Evolutionary conservation across 2,888 invertebrate species (phyloP), one percentile per base, ranked within the genome.

Genomic region (Oegoconia quadripuncta): DNA sequence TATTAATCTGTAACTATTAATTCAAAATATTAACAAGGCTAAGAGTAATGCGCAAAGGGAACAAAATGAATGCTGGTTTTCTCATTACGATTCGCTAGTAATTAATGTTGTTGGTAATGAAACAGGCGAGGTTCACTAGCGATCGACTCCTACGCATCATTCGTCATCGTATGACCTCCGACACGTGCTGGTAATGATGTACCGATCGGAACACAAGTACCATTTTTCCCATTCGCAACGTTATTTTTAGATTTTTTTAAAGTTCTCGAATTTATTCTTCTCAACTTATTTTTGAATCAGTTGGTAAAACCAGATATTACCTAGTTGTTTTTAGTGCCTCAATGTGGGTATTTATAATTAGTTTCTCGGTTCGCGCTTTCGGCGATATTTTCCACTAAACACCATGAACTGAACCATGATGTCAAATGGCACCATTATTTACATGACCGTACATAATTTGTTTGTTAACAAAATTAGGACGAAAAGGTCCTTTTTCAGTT

Each of bases 91-190:
- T 73, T 74, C 59, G 64, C 73, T 74, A 73, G 69, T 79, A 78
- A 84, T 83, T 80, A 80, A 78, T 78, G 76, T 74, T 70, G 72
- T 52, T 68, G 71, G 64, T 81, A 82, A 84, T 82, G 77, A 77
- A 76, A 34, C 33, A 14, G 9, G 32, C 22, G 64, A 67, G 66
- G 74, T 75, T 72, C 74, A 71, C 64, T 63, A 66, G 72, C 61
- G 71, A 71, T 74, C 70, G 70, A 74, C 78, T 80, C 74, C 72
- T 74, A 73, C 75, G 74, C 79, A 86, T 82, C 86, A 82, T 84
- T 80, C 75, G 81, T 86, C 80, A 78, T 80, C 65, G 56, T 46
- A 51, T 63, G 67, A 77, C 77, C 81, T 81, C 60, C 64, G 78
- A 77, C 82, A 72, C 61, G 48, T 51, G 50, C 44, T 52, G 54